phyloP scores from a whole-genome alignment of 2,113 vertebrate genomes.

The Rattus rattus region DNA sequence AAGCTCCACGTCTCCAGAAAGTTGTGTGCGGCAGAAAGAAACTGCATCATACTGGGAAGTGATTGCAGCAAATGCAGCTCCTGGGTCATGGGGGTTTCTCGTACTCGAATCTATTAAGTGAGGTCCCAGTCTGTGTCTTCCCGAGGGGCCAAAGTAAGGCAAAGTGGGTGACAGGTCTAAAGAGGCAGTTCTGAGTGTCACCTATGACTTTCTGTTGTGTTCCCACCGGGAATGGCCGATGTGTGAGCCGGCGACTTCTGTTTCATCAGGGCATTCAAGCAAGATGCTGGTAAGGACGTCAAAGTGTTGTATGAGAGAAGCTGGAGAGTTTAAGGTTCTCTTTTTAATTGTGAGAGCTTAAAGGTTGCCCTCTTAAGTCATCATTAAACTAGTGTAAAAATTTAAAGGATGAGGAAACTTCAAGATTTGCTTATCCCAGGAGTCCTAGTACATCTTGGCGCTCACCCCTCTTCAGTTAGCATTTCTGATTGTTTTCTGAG shows the following conservation, averaged over 20 bases:
- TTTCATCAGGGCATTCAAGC: background rate
- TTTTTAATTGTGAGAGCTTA: background rate
- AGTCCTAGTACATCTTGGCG: background rate
- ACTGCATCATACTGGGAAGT: background rate
- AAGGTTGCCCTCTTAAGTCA: background rate
- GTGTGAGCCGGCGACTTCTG: background rate
- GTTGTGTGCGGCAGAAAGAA: background rate
- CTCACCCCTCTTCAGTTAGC: conserved; percentile 6
- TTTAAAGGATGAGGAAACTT: conserved; percentile 23
- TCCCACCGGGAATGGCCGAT: background rate
- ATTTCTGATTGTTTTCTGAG: background rate
- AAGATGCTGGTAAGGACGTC: background rate
- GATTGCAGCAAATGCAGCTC: background rate
- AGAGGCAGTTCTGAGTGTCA: background rate
- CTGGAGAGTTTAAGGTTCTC: background rate
- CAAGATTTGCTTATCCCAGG: background rate
- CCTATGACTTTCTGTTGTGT: background rate
- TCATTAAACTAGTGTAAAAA: conserved; percentile 7
- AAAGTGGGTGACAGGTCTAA: background rate
- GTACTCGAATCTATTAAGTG: conserved; percentile 2
- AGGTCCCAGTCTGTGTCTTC: background rate
- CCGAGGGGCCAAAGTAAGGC: conserved; percentile 1
- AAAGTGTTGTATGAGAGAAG: conserved; percentile 6
- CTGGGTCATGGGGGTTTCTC: background rate
- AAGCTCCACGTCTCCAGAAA: background rate